Evolutionary conservation across 2,113 vertebrate species (phyloP).

Genomic region (Planiliza haematocheilus): DNA sequence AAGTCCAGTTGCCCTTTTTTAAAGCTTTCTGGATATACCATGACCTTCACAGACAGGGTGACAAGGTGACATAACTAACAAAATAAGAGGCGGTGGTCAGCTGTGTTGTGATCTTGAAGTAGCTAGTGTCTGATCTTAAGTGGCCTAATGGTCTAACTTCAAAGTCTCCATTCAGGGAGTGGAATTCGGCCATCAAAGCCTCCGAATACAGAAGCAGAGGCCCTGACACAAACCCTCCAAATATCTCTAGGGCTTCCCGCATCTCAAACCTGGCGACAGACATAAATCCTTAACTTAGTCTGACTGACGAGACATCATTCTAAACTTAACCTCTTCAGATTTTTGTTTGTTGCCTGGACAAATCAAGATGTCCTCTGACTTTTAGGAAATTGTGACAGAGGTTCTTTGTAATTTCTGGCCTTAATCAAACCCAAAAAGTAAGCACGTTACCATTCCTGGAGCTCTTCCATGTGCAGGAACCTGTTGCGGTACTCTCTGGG

Average conservation of each 20-base stretch:
- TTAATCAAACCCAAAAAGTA: too few relatives aligned
- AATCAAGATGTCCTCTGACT: too few relatives aligned
- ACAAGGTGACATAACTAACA: conserved; percentile 68
- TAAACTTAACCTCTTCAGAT: too few relatives aligned
- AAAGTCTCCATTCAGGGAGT: conserved; percentile 46
- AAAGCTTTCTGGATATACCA: too few relatives aligned
- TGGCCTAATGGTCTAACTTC: conserved; percentile 59
- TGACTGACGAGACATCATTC: background rate
- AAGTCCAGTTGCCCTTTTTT: too few relatives aligned
- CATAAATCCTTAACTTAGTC: conserved; percentile 26
- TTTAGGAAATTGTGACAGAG: too few relatives aligned
- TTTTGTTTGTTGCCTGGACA: too few relatives aligned
- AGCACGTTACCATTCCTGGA: conserved; percentile 91
- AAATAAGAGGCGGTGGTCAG: conserved; percentile 19
- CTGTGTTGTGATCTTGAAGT: conserved; percentile 49
- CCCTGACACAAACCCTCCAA: conserved; percentile 26
- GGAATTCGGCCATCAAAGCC: conserved; percentile 21
- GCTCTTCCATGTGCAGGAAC: conserved; percentile 95
- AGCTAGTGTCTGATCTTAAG: conserved; percentile 52
- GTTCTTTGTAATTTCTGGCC: too few relatives aligned
- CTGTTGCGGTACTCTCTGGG: conserved; percentile 96
- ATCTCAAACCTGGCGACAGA: conserved; percentile 51
- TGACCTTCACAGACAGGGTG: too few relatives aligned
- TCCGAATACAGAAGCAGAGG: conserved; percentile 28
- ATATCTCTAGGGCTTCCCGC: conserved; percentile 46